Base-by-base conservation (phyloP, 2,113 vertebrate species). In the Dromas ardeola region DNA sequence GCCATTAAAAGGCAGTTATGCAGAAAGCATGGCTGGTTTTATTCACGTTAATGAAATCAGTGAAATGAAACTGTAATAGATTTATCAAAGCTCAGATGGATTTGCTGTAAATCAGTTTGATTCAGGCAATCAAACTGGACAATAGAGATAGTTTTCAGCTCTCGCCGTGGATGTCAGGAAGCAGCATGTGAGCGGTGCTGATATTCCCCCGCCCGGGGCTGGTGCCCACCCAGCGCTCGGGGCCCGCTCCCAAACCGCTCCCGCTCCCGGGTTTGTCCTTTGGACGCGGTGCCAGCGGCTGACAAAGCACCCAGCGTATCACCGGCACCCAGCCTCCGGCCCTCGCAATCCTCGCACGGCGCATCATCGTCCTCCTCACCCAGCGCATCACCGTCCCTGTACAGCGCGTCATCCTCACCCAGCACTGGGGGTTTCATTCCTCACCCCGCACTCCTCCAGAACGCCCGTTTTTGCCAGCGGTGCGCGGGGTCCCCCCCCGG, bases 41-140 rank as follows among this genome's bases (percentile, higher is more conserved):
- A 99, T 99, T 99, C 99, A 99, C 99, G 99, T 99, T 99, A 99
- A 99, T 99, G 99, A 99, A 99, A 99, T 99, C 99, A 99, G 99
- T 98, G 99, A 99, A 99, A 99, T 99, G 99, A 99, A 99, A 99
- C 99, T 99, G 99, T 99, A 99, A 99, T 99, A 99, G 99, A 99
- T 99, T 99, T 99, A 99, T 99, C 99, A 99, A 99, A 99, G 99
- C 99, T 99, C 99, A 99, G 99, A 99, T 99, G 99, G 99, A 99
- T 99, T 99, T 99, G 99, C 99, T 99, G 99, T 99, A 99, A 99
- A 99, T 99, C 99, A 99, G 99, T 99, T 99, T 99, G 99, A 99
- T 99, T 99, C 99, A 99, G 99, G 99, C 99, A 99, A 99, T 99
- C 99, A 99, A 99, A 99, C 99, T 99, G 99, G 99, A 99, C 99